Conservation (phyloP, 2,888 invertebrate genomes). For the Cylloceria caligata region DNA sequence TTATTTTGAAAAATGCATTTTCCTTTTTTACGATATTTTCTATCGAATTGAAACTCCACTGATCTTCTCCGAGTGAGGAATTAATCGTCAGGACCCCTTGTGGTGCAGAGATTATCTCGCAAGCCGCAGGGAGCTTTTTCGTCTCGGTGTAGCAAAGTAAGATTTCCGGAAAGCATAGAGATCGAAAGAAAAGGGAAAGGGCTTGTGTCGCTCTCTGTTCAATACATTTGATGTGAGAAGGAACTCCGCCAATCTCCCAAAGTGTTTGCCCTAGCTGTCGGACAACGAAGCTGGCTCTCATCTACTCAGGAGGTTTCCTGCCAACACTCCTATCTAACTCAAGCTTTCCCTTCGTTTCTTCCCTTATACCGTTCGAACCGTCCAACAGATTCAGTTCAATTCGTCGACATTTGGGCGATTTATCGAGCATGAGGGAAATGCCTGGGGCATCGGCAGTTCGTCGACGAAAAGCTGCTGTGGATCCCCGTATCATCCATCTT, state of each 20-base stretch:
- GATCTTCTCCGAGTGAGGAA: slow-evolving; percentile 12
- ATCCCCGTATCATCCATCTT: slow-evolving; percentile 41
- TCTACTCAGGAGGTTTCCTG: slow-evolving; percentile 44
- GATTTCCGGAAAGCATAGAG: slow-evolving; percentile 72
- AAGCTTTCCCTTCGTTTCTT: slow-evolving; percentile 57
- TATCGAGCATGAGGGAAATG: slow-evolving; percentile 43
- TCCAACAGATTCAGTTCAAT: slow-evolving; percentile 12
- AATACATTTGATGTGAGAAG: slow-evolving; percentile 44
- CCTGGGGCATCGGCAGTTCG: slow-evolving; percentile 36
- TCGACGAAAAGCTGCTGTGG: slow-evolving; percentile 20
- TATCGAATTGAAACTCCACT: background rate
- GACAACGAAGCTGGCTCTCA: slow-evolving; percentile 69
- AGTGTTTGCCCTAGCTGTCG: slow-evolving; percentile 77
- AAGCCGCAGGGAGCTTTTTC: slow-evolving; percentile 13
- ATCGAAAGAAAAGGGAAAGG: slow-evolving; percentile 60
- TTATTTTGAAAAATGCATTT: background rate
- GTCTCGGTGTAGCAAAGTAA: slow-evolving; percentile 64
- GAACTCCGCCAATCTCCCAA: slow-evolving; percentile 75
- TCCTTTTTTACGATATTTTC: background rate
- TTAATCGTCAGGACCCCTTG: slow-evolving; percentile 23
- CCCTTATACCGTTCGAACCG: slow-evolving; percentile 42
- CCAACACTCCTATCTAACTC: slow-evolving; percentile 24
- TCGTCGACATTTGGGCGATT: slow-evolving; percentile 10
- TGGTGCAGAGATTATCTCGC: slow-evolving; percentile 23
- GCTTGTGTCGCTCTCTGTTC: slow-evolving; percentile 52